Conservation (phyloP, 35 echinoderm and acorn worm genomes). For the Chiridota heheva region DNA sequence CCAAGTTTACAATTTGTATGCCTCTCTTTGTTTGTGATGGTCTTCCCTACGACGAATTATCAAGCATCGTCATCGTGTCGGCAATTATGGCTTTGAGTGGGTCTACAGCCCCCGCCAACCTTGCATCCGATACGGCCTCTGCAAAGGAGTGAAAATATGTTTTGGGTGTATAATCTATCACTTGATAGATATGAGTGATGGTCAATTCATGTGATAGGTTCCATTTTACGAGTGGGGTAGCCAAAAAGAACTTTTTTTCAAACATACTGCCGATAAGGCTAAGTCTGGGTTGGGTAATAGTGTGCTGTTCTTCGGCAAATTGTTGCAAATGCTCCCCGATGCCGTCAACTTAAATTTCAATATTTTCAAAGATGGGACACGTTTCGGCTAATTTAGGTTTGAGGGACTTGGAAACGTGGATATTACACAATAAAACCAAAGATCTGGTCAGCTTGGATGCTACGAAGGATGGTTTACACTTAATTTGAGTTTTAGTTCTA, state of each 20-base stretch:
- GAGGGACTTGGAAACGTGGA: neutral
- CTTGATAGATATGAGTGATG: slow-evolving; percentile 14
- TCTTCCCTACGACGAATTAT: slow-evolving; percentile 44
- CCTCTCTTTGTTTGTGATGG: slow-evolving; percentile 32
- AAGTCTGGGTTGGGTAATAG: neutral
- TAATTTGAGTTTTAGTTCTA: neutral
- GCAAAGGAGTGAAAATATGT: neutral
- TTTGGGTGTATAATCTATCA: slow-evolving; percentile 5
- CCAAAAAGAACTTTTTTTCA: slow-evolving; percentile 28
- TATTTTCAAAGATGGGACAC: neutral
- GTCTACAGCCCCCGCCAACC: neutral
- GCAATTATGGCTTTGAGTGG: slow-evolving; percentile 4
- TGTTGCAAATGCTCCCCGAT: slow-evolving; percentile 5
- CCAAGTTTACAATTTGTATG: neutral
- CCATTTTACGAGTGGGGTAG: slow-evolving; percentile 22
- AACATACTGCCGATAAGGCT: slow-evolving; percentile 50
- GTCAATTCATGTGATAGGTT: neutral
- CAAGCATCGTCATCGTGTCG: slow-evolving; percentile 36
- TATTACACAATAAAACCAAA: neutral
- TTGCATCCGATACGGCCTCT: slow-evolving; percentile 12
- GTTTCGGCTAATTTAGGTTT: neutral
- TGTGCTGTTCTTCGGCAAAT: neutral
- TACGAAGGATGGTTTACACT: neutral
- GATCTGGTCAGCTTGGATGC: neutral
- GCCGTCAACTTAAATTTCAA: neutral